Conservation (phyloP, 2,113 vertebrate genomes). For the Tenrec ecaudatus region DNA sequence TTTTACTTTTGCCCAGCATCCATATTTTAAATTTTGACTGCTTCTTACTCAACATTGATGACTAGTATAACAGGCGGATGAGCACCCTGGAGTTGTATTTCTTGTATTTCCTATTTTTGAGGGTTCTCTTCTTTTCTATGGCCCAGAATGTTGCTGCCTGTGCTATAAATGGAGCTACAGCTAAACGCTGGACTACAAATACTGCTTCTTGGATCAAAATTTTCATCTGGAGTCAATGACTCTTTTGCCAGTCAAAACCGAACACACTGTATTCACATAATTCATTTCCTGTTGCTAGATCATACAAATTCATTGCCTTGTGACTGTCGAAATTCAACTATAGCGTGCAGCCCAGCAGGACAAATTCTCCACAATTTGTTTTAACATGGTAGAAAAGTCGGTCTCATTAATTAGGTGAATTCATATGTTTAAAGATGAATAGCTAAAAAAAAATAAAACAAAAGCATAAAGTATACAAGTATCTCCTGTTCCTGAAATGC, state of each 20-base stretch:
- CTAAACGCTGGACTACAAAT: neutral
- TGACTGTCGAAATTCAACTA: neutral
- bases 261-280: neutral
- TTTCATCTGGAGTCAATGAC: neutral
- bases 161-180: neutral
- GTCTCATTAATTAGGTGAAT: neutral
- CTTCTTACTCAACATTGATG: neutral
- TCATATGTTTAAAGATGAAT: neutral
- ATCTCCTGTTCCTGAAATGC: conserved; percentile 42
- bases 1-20: neutral
- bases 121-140: conserved; percentile 32
- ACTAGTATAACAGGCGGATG: neutral
- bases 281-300: neutral
- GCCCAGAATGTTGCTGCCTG: neutral
- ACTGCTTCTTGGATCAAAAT: neutral
- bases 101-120: neutral
- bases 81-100: neutral
- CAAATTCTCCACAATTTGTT: neutral
- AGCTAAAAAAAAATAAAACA: conserved; percentile 16
- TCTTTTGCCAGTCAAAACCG: neutral
- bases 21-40: neutral
- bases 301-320: neutral
- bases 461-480: neutral
- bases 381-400: neutral
- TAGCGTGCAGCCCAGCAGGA: neutral